phyloP scores from a whole-genome alignment of 2,113 vertebrate species.

The Physeter macrocephalus region DNA sequence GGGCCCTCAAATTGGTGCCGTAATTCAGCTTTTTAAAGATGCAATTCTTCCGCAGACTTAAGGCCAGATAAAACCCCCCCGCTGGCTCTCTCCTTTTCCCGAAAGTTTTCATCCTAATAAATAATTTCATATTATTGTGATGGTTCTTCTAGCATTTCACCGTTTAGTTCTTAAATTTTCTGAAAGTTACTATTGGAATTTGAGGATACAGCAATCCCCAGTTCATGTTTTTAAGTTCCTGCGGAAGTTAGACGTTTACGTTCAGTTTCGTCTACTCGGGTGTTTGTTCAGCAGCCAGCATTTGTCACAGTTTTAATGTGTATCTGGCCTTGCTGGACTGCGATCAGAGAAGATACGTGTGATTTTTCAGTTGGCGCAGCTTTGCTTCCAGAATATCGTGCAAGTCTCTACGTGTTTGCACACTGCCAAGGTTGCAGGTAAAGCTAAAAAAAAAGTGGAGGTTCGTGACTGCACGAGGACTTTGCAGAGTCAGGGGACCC shows the following conservation, averaged over 20 bases:
- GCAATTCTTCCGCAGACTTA: not conserved
- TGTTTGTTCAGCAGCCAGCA: not conserved
- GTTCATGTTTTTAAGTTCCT: not conserved
- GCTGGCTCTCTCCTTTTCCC: not conserved
- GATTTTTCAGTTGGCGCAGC: not conserved
- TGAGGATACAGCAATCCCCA: not conserved
- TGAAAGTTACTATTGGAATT: not conserved
- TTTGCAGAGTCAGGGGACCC: not conserved
- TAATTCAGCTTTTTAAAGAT: slow-evolving; percentile 31
- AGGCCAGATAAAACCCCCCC: not conserved
- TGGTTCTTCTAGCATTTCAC: not conserved
- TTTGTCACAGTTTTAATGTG: not conserved
- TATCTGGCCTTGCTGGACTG: not conserved
- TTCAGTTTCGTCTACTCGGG: not conserved
- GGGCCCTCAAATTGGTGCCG: slow-evolving; percentile 23
- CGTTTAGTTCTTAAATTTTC: not conserved
- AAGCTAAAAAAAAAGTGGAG: not conserved
- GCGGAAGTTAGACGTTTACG: not conserved
- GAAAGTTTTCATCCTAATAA: not conserved
- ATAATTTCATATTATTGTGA: slow-evolving; percentile 9
- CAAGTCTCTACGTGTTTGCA: not conserved
- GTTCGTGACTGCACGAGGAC: not conserved
- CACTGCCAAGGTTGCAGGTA: not conserved
- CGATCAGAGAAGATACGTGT: not conserved
- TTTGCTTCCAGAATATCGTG: not conserved